Conservation (phyloP, 2,113 vertebrate genomes). For the Centropus bengalensis region DNA sequence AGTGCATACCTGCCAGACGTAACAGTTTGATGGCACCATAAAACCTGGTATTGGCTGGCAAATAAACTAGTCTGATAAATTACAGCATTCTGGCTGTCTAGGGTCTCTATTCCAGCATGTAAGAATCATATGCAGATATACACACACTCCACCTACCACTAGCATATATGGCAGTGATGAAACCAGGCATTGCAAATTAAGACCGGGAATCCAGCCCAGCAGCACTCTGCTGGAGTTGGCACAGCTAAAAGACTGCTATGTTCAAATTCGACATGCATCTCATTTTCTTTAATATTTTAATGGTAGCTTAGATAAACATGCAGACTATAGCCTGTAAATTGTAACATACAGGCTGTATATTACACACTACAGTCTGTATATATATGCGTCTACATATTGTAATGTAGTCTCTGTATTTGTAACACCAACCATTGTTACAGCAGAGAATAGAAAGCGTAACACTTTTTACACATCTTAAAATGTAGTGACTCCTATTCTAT, state of each 20-base stretch:
- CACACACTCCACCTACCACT: not conserved
- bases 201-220: not conserved
- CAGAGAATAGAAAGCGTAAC: not conserved
- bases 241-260: not conserved
- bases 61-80: not conserved
- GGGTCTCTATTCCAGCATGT: not conserved
- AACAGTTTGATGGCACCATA: not conserved
- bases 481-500: not conserved
- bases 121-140: not conserved
- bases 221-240: not conserved
- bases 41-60: not conserved
- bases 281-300: not conserved
- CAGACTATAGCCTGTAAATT: not conserved
- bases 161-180: not conserved
- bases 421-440: not conserved
- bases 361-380: not conserved
- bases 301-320: not conserved
- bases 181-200: not conserved
- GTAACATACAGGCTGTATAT: not conserved
- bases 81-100: not conserved
- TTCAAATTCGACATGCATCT: not conserved
- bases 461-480: not conserved
- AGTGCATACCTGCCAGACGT: not conserved
- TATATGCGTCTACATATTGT: not conserved
- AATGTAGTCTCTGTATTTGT: not conserved